phyloP scores from a whole-genome alignment of 2,797 vertebrate species.

The Galagoides demidoff region DNA sequence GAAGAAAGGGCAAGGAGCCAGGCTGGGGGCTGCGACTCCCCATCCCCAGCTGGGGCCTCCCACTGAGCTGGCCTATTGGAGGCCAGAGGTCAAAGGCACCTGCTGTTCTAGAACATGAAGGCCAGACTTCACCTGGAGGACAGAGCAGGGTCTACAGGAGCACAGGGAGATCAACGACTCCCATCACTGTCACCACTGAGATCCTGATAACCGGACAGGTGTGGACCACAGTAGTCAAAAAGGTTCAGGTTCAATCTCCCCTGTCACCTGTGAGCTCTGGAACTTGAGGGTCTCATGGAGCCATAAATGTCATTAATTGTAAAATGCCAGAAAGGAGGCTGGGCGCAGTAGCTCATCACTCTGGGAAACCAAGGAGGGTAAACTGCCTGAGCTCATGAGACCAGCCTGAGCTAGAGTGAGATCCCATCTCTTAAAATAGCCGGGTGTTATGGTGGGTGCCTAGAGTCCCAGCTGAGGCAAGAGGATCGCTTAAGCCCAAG shows the following conservation, averaged over 20 bases:
- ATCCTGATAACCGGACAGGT: neutral
- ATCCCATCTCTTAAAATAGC: too few relatives aligned
- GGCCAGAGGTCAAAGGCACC: neutral
- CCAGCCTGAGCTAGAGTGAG: too few relatives aligned
- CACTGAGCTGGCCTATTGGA: neutral
- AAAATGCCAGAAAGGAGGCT: neutral
- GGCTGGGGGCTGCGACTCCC: neutral
- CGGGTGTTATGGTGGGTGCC: too few relatives aligned
- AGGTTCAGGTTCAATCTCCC: neutral
- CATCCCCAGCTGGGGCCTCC: neutral
- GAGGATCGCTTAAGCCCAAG: too few relatives aligned
- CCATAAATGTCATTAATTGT: neutral
- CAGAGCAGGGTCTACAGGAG: neutral
- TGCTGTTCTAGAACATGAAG: neutral
- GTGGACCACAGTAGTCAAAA: neutral
- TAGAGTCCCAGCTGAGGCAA: too few relatives aligned
- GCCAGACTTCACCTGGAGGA: neutral
- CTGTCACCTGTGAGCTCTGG: neutral
- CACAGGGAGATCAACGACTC: fast-evolving
- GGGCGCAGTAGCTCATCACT: too few relatives aligned
- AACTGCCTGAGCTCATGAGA: too few relatives aligned
- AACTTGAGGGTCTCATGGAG: neutral
- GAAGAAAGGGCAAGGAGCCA: neutral
- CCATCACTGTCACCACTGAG: fast-evolving
- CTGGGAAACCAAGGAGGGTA: too few relatives aligned